Percentiles rank a stretch among this genome's conserved stretches.
Conservation (phyloP, 2,797 vertebrate genomes). For the Prionace glauca region DNA sequence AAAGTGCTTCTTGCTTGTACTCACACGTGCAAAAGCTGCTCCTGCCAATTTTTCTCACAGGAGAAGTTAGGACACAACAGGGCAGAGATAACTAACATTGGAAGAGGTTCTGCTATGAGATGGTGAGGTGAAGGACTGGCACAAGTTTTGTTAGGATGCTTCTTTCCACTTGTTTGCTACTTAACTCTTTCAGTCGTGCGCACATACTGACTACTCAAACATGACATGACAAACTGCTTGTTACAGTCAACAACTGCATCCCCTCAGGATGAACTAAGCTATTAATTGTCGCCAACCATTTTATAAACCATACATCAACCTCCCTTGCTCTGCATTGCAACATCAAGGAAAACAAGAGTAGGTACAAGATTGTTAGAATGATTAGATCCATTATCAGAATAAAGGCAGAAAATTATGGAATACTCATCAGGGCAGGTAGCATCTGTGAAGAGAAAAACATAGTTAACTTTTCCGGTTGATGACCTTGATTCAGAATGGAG, state of each 20-base stretch:
- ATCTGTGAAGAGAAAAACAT: no score
- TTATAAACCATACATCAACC: neutral
- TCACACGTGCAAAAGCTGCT: neutral
- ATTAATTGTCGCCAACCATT: neutral
- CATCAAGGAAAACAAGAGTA: neutral
- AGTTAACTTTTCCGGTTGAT: no score
- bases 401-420: no score
- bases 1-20: neutral
- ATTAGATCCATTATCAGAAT: no score
- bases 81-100: neutral
- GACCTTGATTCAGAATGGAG: no score
- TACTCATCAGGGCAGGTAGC: no score
- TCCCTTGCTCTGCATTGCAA: neutral
- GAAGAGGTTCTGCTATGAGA: neutral
- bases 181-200: neutral
- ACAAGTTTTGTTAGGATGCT: neutral
- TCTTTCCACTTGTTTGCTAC: neutral
- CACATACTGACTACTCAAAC: neutral
- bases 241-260: neutral
- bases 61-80: neutral
- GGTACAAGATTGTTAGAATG: neutral
- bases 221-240: neutral
- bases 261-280: neutral
- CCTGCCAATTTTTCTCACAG: neutral
- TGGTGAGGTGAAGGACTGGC: neutral